Conservation (phyloP, 2,888 invertebrate species). For the Eupeodes luniger region DNA sequence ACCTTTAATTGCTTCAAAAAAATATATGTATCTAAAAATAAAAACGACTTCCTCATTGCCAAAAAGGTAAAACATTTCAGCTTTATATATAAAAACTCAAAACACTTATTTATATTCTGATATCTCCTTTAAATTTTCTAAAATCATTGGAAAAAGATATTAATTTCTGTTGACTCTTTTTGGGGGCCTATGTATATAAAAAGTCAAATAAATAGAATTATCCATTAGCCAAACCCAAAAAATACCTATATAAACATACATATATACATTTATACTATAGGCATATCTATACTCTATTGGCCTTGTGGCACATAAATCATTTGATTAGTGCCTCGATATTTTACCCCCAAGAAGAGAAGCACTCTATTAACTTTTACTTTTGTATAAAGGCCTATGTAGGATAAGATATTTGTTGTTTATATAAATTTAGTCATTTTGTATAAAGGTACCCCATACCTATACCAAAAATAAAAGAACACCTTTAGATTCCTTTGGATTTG, state of each 20-base stretch:
- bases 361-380: constrained; percentile 51
- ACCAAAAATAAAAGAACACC: not conserved
- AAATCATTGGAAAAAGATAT: constrained; percentile 24
- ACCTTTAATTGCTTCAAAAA: no score
- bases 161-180: constrained; percentile 22
- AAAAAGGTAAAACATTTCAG: no score
- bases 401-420: no score
- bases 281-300: not conserved
- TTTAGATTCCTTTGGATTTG: constrained; percentile 32
- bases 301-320: constrained; percentile 44
- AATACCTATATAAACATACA: no score
- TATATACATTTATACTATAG: no score
- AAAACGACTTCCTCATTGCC: no score
- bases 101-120: no score
- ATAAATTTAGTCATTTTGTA: constrained; percentile 15
- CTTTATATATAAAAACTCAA: no score
- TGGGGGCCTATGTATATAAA: not conserved
- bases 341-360: constrained; percentile 26
- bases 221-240: constrained; percentile 35
- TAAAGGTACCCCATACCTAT: not conserved
- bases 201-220: constrained; percentile 31
- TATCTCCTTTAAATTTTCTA: not conserved
- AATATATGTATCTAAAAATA: no score
- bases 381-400: no score
- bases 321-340: constrained; percentile 61